phyloP scores from a whole-genome alignment of 1,140 invertebrate genomes.

The Propsilocerus akamusi region DNA sequence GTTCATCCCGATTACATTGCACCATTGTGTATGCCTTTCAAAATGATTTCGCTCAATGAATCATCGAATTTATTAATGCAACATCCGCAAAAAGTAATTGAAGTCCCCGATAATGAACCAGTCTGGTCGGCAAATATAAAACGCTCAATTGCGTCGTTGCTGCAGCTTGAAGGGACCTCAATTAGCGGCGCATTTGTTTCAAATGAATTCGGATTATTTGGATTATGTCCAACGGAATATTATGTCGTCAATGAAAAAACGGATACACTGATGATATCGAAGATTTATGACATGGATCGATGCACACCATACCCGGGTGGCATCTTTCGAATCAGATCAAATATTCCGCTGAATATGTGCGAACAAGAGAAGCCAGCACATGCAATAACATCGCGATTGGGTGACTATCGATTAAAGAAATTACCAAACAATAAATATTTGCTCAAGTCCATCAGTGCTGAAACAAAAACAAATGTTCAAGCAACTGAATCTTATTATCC shows the following conservation, averaged over 20 bases:
- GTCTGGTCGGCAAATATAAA: slow-evolving; percentile 49
- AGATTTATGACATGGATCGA: slow-evolving; percentile 20
- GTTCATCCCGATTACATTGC: neutral
- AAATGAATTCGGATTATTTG: slow-evolving; percentile 27
- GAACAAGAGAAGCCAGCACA: slow-evolving; percentile 22
- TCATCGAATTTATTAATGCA: slow-evolving; percentile 12
- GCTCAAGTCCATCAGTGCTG: slow-evolving; percentile 18
- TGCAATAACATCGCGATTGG: slow-evolving; percentile 15
- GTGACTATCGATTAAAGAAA: neutral
- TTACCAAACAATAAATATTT: slow-evolving; percentile 18
- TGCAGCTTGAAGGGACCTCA: slow-evolving; percentile 29
- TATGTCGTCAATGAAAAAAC: slow-evolving; percentile 22
- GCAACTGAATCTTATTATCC: slow-evolving; percentile 8
- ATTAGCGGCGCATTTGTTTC: slow-evolving; percentile 25
- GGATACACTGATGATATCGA: slow-evolving; percentile 18
- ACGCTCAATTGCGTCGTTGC: slow-evolving; percentile 37
- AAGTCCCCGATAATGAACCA: slow-evolving; percentile 26
- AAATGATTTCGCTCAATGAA: slow-evolving; percentile 10
- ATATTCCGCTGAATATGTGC: slow-evolving; percentile 20
- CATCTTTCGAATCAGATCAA: slow-evolving; percentile 18
- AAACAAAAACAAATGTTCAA: slow-evolving; percentile 20
- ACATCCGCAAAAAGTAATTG: slow-evolving; percentile 23
- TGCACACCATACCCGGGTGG: slow-evolving; percentile 18
- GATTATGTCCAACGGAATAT: slow-evolving; percentile 21
- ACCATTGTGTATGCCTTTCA: slow-evolving; percentile 20